phyloP scores from a whole-genome alignment of 2,797 vertebrate genomes.

The Thunnus albacares region DNA sequence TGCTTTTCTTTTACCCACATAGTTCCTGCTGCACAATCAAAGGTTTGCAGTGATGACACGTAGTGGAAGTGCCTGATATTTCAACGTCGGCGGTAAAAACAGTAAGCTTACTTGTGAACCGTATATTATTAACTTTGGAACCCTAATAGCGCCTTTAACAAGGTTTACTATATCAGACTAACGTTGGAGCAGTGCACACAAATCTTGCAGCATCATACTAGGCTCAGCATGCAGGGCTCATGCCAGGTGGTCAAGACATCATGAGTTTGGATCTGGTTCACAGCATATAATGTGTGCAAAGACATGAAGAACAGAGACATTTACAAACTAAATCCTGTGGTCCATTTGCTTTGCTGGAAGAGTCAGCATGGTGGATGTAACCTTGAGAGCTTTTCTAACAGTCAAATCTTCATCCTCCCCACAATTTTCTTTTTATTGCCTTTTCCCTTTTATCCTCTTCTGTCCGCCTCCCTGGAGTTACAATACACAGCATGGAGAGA shows the following conservation, averaged over 20 bases:
- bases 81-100: too few species aligned
- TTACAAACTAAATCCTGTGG: slow-evolving; percentile 33
- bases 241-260: slow-evolving; percentile 69
- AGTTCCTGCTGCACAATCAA: neutral
- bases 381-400: slow-evolving; percentile 44
- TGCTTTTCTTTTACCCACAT: neutral
- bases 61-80: neutral
- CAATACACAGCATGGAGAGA: slow-evolving; percentile 7
- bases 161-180: slow-evolving; percentile 19
- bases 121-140: slow-evolving; percentile 2
- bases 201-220: slow-evolving; percentile 36
- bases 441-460: slow-evolving; percentile 33
- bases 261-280: slow-evolving; percentile 58
- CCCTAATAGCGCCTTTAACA: neutral
- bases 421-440: slow-evolving; percentile 27
- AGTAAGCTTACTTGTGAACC: too few species aligned
- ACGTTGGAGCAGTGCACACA: slow-evolving; percentile 13
- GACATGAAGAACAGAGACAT: slow-evolving; percentile 6
- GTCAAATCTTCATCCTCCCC: slow-evolving; percentile 15
- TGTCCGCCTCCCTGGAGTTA: slow-evolving; percentile 14
- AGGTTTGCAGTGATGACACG: neutral
- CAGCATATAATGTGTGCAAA: slow-evolving; percentile 37
- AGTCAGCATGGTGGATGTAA: slow-evolving; percentile 17
- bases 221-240: slow-evolving; percentile 39
- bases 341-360: neutral